These are phyloP conservation scores for Drosophila varians DNA, from an alignment of 1,140 invertebrate species.

Conservation along the genomic window DNA sequence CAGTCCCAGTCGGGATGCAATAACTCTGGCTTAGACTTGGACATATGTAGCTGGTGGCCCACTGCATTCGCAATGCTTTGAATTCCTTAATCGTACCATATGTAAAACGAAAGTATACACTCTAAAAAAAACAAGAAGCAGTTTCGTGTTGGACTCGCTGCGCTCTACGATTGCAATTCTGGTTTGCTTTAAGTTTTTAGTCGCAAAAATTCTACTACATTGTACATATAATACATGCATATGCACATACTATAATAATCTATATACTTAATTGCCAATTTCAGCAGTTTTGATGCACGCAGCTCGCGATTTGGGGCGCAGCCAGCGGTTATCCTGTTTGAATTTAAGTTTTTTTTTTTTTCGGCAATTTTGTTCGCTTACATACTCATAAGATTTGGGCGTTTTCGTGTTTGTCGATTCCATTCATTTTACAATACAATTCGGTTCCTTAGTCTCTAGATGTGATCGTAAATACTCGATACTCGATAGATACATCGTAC, in stretches of 20 bases:
- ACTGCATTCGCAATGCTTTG: background rate
- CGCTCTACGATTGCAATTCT: slow-evolving; percentile 31
- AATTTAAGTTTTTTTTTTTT: slow-evolving; percentile 38
- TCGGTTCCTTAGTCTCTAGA: slow-evolving; percentile 51
- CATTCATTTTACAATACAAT: slow-evolving; percentile 75
- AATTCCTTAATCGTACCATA: slow-evolving; percentile 29
- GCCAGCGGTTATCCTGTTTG: slow-evolving; percentile 47
- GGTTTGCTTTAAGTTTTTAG: slow-evolving; percentile 25
- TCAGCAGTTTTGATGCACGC: slow-evolving; percentile 62
- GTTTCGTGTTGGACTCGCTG: slow-evolving; percentile 11
- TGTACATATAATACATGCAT: slow-evolving; percentile 31
- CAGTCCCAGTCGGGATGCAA: background rate
- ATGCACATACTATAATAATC: slow-evolving; percentile 24
- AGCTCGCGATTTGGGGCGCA: background rate
- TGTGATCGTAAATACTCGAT: slow-evolving; percentile 39
- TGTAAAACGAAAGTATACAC: slow-evolving; percentile 66
- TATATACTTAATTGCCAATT: slow-evolving; percentile 78
- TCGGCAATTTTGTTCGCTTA: slow-evolving; percentile 46
- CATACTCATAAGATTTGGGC: slow-evolving; percentile 83
- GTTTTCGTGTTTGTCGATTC: slow-evolving; percentile 76
- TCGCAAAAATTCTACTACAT: slow-evolving; percentile 37
- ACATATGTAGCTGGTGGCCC: background rate
- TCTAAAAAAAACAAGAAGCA: slow-evolving; percentile 72
- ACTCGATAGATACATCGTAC: slow-evolving; percentile 46
- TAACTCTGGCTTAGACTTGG: background rate